Percentiles rank a stretch among this genome's conserved stretches.
These are phyloP conservation scores for Habrosyne pyritoides DNA, from an alignment of 2,888 invertebrate species.

Conservation along the genomic window DNA sequence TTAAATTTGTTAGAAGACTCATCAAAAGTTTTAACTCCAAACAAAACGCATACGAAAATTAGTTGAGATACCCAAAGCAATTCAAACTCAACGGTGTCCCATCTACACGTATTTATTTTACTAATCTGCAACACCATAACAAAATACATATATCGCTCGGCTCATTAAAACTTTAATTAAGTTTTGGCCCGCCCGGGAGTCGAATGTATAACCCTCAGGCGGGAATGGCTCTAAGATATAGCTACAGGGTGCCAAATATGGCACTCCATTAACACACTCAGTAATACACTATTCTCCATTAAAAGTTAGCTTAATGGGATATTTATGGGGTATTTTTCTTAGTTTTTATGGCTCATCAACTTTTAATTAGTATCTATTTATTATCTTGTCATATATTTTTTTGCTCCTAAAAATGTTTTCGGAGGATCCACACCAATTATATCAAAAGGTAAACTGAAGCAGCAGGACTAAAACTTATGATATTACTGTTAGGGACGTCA, in stretches of 20 bases:
- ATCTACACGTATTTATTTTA: constrained; percentile 12
- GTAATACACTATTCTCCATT: constrained; percentile 34
- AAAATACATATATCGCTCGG: constrained; percentile 53
- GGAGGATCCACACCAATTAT: too few relatives aligned
- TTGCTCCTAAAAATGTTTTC: too few relatives aligned
- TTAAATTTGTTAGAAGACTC: too few relatives aligned
- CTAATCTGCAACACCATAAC: constrained; percentile 18
- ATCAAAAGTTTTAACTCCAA: too few relatives aligned
- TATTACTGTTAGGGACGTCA: too few relatives aligned
- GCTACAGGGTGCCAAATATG: constrained; percentile 49
- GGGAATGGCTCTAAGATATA: constrained; percentile 46
- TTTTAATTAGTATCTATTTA: too few relatives aligned
- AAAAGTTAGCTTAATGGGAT: constrained; percentile 40
- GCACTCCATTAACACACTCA: constrained; percentile 36
- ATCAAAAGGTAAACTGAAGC: too few relatives aligned
- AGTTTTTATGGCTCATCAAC: constrained; percentile 27
- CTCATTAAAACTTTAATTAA: constrained; percentile 79
- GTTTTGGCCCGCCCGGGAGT: constrained; percentile 59
- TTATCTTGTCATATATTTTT: too few relatives aligned
- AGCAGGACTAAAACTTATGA: too few relatives aligned
- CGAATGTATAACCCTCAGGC: constrained; percentile 49
- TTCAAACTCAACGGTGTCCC: neutral
- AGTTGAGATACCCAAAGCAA: too few relatives aligned
- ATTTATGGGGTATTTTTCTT: constrained; percentile 40
- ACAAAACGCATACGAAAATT: too few relatives aligned